phyloP scores from a whole-genome alignment of 2,888 invertebrate genomes.

The Tyria jacobaeae region DNA sequence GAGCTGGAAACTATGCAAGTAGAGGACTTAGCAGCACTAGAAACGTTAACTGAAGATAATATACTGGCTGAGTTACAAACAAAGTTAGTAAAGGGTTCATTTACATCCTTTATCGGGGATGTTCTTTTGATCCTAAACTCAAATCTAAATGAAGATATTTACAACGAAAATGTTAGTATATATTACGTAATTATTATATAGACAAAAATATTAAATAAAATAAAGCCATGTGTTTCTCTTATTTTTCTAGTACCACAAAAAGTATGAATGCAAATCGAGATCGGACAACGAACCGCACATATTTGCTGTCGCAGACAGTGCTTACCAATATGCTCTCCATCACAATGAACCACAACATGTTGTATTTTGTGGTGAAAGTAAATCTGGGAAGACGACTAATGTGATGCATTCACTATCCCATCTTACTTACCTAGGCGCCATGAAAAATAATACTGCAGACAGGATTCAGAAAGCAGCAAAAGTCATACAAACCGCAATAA shows the following conservation, averaged over 20 bases:
- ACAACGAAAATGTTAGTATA: constrained; percentile 88
- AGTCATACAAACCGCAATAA: constrained; percentile 92
- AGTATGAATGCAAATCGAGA: constrained; percentile 94
- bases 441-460: constrained; percentile 88
- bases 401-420: constrained; percentile 93
- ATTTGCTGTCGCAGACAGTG: constrained; percentile 95
- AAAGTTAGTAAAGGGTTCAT: constrained; percentile 89
- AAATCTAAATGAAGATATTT: constrained; percentile 91
- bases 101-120: constrained; percentile 93
- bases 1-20: constrained; percentile 91
- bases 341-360: constrained; percentile 95
- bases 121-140: constrained; percentile 93
- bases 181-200: background rate
- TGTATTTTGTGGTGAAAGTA: constrained; percentile 95
- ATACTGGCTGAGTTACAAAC: constrained; percentile 90
- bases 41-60: constrained; percentile 90
- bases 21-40: constrained; percentile 94
- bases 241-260: constrained; percentile 89
- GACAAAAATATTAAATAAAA: background rate
- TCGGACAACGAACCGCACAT: constrained; percentile 97
- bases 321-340: constrained; percentile 96
- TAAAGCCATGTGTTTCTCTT: background rate
- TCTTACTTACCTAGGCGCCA: constrained; percentile 93
- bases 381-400: constrained; percentile 96
- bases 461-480: constrained; percentile 89